phyloP scores from a whole-genome alignment of 2,797 vertebrate genomes.

The Melopsittacus undulatus region DNA sequence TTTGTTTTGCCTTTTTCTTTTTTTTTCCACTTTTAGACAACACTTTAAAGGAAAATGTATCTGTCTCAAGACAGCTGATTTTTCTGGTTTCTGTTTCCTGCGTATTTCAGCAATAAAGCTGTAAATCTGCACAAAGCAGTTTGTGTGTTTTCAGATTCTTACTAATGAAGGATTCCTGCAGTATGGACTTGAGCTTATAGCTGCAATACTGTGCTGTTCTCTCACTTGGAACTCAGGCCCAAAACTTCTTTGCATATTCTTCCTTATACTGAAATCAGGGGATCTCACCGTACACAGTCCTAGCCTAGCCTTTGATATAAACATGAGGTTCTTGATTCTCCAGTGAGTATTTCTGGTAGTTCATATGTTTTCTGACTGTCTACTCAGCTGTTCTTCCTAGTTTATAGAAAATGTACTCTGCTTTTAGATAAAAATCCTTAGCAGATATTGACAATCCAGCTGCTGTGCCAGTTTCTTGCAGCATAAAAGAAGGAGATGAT shows the following conservation, averaged over 20 bases:
- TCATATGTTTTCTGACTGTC: not conserved
- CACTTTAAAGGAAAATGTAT: not conserved
- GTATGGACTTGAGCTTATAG: no score
- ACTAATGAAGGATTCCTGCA: not conserved
- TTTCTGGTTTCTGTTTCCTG: not conserved
- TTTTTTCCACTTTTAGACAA: not conserved
- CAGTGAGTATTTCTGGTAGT: not conserved
- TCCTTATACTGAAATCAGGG: not conserved
- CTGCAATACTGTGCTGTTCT: not conserved
- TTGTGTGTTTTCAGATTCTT: not conserved
- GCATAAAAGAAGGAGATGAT: not conserved
- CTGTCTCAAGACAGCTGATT: not conserved
- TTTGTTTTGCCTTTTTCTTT: not conserved
- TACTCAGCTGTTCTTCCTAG: not conserved
- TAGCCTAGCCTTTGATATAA: not conserved
- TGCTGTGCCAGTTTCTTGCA: not conserved
- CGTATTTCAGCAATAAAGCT: not conserved
- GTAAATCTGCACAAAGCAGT: accelerated
- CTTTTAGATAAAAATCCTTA: not conserved
- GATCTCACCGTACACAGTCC: not conserved
- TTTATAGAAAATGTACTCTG: not conserved
- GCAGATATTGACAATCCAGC: not conserved
- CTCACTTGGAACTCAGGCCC: not conserved
- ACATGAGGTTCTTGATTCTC: not conserved
- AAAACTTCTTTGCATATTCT: not conserved